Base-by-base conservation (phyloP, 2,797 vertebrate species). In the Poeciliopsis paucimaculata region DNA sequence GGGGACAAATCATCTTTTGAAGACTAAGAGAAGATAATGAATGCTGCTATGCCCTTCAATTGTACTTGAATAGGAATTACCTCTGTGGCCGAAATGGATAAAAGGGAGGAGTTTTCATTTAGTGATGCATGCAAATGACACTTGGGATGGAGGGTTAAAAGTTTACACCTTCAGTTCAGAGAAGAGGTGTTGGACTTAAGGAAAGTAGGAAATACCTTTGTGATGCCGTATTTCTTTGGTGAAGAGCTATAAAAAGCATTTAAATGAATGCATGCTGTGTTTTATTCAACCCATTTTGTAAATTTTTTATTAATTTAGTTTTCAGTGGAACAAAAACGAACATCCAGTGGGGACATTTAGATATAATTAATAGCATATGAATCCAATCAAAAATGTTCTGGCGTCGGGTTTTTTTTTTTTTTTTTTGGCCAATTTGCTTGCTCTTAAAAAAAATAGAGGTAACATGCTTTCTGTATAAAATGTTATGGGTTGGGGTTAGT, bases 11-110 rank as follows among this genome's bases (percentile, higher is more conserved):
- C 39, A 51, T 90, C 84, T 79, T 85, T 3, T 9, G 55, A 77
- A 64, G 75, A 71, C 82, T 46, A 64, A 72, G 73, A 76, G 86
- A 72, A 84, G 79, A 90, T 88, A 83, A 89, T 86, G 76, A 87
- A 88, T 81, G 86, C 85, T 74, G 80, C 49, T 83, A 72, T 87
- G 85, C 86, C 90, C 88, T 89, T 89, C 84, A 86, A 26, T 85
- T 78, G 80, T 62, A 88, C 82, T 88, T 91, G 87, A 90, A 88
- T 80, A 78, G 75, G 81, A 92, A 88, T 82, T 73, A 83, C 45
- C 45, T 18, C 3, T 87, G 73, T 66, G 87, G 89, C 78, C 72
- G 77, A 46, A 73, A 43, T 23, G 71, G 74, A 81, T 82, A 55
- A 51, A 34, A 81, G 45, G 55, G 66, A 85, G 39, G 75, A 78